A percentile compares a stretch with the other conserved stretches of the same genome.
phyloP scores from a whole-genome alignment of 2,113 vertebrate genomes.

The Hemiscyllium ocellatum region DNA sequence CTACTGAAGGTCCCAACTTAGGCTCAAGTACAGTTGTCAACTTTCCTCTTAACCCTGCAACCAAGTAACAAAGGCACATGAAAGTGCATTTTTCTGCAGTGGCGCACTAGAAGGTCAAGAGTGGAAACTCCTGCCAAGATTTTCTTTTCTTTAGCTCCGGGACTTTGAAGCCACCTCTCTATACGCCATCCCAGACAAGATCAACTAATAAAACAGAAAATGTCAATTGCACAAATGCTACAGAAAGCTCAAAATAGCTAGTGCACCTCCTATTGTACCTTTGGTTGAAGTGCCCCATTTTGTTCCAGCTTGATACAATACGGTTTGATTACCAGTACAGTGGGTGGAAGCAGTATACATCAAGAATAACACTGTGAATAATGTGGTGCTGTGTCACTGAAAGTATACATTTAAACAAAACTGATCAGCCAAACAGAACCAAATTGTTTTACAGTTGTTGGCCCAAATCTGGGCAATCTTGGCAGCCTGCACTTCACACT shows the following conservation, averaged over 20 bases:
- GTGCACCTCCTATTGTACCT: neutral
- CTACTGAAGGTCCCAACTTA: neutral
- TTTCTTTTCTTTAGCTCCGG: neutral
- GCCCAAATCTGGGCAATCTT: neutral
- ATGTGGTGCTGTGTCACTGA: too few species aligned
- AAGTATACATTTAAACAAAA: neutral
- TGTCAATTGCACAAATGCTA: neutral
- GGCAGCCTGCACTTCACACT: neutral
- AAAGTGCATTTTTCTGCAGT: neutral
- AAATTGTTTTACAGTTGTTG: neutral
- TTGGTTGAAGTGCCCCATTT: neutral
- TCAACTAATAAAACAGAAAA: neutral
- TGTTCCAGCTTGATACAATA: neutral
- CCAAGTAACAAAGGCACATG: neutral
- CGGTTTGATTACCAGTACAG: neutral
- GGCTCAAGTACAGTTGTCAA: neutral
- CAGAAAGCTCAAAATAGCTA: neutral
- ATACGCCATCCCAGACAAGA: neutral
- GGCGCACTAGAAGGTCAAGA: neutral
- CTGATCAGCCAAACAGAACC: neutral
- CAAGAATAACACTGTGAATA: neutral
- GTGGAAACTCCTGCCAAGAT: neutral
- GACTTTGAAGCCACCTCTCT: neutral
- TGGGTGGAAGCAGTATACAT: neutral
- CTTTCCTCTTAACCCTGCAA: neutral